Evolutionary conservation across 1,140 invertebrate species (phyloP).

Genomic region (Trichogramma pretiosum): DNA sequence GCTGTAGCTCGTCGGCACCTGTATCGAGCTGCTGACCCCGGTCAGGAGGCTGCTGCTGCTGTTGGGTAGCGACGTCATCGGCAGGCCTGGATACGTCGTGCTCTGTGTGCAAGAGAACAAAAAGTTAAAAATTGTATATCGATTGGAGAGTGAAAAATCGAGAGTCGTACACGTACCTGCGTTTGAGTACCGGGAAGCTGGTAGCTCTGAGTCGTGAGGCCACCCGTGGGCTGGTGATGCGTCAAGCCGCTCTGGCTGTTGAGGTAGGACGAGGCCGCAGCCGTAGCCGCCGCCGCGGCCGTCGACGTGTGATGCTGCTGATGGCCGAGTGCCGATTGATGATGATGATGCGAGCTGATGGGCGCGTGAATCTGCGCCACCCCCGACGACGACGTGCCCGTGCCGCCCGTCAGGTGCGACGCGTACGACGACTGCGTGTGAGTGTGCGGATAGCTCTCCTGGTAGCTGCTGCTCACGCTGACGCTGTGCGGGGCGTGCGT

Average conservation of each 20-base stretch:
- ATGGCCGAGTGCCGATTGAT: constrained; percentile 29
- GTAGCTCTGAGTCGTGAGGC: constrained; percentile 27
- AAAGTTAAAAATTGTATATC: not conserved
- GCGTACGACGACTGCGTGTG: constrained; percentile 30
- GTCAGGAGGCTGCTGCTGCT: too few relatives aligned
- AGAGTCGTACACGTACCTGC: constrained; percentile 24
- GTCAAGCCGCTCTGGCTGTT: constrained; percentile 36
- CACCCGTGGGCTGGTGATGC: constrained; percentile 26
- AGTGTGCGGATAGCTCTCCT: constrained; percentile 43
- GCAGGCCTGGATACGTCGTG: constrained; percentile 38
- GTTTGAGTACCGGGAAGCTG: constrained; percentile 40
- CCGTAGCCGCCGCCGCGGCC: constrained; percentile 20
- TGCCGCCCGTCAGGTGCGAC: not conserved
- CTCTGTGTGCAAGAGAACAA: constrained; percentile 22
- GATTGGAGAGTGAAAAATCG: not conserved
- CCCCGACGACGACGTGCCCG: too few relatives aligned
- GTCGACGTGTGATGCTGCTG: constrained; percentile 28
- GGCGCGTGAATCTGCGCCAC: too few relatives aligned
- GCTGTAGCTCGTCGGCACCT: constrained; percentile 28
- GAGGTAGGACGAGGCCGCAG: constrained; percentile 34
- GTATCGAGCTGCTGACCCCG: constrained; percentile 35
- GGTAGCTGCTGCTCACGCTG: constrained; percentile 44
- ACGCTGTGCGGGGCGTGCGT: constrained; percentile 31
- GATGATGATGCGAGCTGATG: not conserved
- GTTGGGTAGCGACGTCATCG: constrained; percentile 37